These are phyloP conservation scores for Drosophila helvetica DNA, from an alignment of 2,888 invertebrate species.

Conservation along the genomic window DNA sequence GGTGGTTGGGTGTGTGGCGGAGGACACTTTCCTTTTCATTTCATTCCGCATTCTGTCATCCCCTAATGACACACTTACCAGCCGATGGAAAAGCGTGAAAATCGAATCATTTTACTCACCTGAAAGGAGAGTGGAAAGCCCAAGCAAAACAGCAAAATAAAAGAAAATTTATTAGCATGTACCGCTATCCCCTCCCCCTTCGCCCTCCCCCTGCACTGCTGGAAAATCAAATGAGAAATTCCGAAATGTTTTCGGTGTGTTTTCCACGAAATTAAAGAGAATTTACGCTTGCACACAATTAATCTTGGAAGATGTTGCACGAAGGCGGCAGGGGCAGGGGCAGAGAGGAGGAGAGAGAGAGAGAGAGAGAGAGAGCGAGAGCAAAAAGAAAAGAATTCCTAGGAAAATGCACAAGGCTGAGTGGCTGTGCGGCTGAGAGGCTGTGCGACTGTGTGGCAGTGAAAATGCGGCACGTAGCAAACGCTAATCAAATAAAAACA, in stretches of 20 bases:
- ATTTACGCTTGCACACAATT: slow-evolving; percentile 76
- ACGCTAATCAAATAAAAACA: slow-evolving; percentile 80
- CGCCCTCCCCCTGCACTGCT: slow-evolving; percentile 9
- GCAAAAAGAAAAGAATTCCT: not conserved
- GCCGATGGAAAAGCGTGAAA: slow-evolving; percentile 4
- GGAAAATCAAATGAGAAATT: slow-evolving; percentile 68
- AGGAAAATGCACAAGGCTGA: too few species aligned
- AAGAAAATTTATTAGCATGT: slow-evolving; percentile 40
- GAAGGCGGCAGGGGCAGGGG: not conserved
- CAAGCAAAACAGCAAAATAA: too few species aligned
- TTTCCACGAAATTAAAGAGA: slow-evolving; percentile 78
- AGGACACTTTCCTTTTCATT: slow-evolving; percentile 11
- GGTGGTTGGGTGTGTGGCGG: not conserved
- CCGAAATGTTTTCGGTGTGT: slow-evolving; percentile 43
- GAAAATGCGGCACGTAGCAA: slow-evolving; percentile 72
- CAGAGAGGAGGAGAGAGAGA: slow-evolving; percentile 16
- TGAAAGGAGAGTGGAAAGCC: slow-evolving; percentile 40
- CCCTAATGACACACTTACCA: slow-evolving; percentile 16
- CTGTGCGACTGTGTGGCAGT: slow-evolving; percentile 19
- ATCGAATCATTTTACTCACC: slow-evolving; percentile 54
- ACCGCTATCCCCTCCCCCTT: not conserved
- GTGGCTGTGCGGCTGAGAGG: too few species aligned
- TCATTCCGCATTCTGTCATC: not conserved
- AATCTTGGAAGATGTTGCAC: slow-evolving; percentile 57
- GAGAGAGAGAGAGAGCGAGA: slow-evolving; percentile 25